Conservation (phyloP, 2,888 invertebrate genomes). For the Anodontia alba region DNA sequence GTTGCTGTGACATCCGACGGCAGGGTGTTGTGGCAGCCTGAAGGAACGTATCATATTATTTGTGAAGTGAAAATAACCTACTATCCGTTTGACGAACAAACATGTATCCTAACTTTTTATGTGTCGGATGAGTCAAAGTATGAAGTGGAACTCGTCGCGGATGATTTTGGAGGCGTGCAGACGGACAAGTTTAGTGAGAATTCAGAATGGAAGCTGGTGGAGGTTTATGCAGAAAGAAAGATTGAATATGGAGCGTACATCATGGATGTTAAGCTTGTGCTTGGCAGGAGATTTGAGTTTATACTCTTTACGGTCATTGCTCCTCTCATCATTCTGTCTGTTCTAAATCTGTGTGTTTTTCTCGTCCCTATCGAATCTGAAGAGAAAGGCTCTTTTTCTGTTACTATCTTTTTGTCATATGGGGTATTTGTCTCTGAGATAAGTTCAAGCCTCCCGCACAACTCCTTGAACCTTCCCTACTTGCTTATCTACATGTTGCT, state of each 20-base stretch:
- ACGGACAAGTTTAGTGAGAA: constrained; percentile 50
- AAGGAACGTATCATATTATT: constrained; percentile 28
- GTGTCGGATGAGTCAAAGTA: constrained; percentile 49
- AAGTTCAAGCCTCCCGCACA: constrained; percentile 54
- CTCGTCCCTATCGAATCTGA: constrained; percentile 59
- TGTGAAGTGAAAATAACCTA: constrained; percentile 56
- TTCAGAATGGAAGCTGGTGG: constrained; percentile 48
- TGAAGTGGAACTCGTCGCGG: constrained; percentile 35
- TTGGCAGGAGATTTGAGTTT: constrained; percentile 50
- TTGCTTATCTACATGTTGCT: constrained; percentile 56
- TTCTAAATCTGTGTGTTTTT: constrained; percentile 54
- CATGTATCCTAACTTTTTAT: constrained; percentile 49
- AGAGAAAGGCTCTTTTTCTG: constrained; percentile 59
- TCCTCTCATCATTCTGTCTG: constrained; percentile 51
- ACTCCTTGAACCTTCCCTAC: constrained; percentile 46
- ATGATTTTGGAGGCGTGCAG: constrained; percentile 15
- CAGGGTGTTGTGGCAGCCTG: constrained; percentile 29
- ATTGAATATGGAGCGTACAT: constrained; percentile 32
- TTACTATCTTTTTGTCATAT: constrained; percentile 58
- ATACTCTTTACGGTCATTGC: constrained; percentile 50
- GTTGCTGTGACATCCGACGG: constrained; percentile 8
- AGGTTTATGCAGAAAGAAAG: constrained; percentile 20
- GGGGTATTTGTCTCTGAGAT: constrained; percentile 59
- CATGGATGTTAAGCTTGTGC: constrained; percentile 40
- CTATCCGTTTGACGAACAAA: constrained; percentile 59